These are phyloP conservation scores for Paratrypauchen microcephalus DNA, from an alignment of 2,797 vertebrate species.

Conservation along the genomic window DNA sequence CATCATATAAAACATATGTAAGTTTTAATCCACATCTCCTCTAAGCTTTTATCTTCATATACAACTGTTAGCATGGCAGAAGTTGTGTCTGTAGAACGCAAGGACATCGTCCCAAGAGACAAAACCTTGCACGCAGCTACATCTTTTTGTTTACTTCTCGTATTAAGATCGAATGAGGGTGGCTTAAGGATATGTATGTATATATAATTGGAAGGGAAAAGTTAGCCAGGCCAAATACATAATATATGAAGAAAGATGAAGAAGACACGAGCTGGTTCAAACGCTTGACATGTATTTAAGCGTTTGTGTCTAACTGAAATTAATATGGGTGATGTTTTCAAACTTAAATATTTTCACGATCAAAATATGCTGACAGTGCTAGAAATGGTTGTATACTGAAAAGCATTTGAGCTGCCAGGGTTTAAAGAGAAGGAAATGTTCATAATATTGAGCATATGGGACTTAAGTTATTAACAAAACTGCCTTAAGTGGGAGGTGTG, in stretches of 20 bases:
- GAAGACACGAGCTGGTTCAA: neutral
- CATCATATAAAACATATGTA: constrained; percentile 7
- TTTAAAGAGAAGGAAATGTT: neutral
- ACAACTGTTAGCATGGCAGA: constrained; percentile 2
- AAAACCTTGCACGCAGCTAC: neutral
- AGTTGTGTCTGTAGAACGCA: neutral
- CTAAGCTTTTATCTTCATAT: constrained; percentile 17
- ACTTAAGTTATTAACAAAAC: neutral
- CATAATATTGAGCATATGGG: neutral
- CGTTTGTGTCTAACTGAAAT: neutral
- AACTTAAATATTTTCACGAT: neutral
- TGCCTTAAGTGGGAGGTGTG: neutral
- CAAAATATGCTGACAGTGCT: neutral
- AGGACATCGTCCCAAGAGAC: neutral
- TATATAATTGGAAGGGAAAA: constrained; percentile 2
- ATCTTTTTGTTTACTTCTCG: neutral
- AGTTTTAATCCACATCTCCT: constrained; percentile 9
- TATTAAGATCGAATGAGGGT: constrained; percentile 3
- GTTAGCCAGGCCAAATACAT: neutral
- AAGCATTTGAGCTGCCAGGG: neutral
- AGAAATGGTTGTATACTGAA: neutral
- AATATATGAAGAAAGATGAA: neutral
- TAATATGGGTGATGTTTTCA: neutral
- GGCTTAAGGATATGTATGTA: constrained; percentile 1
- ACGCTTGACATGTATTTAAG: neutral